phyloP scores from a whole-genome alignment of 2,113 vertebrate species.

The Numenius arquata region DNA sequence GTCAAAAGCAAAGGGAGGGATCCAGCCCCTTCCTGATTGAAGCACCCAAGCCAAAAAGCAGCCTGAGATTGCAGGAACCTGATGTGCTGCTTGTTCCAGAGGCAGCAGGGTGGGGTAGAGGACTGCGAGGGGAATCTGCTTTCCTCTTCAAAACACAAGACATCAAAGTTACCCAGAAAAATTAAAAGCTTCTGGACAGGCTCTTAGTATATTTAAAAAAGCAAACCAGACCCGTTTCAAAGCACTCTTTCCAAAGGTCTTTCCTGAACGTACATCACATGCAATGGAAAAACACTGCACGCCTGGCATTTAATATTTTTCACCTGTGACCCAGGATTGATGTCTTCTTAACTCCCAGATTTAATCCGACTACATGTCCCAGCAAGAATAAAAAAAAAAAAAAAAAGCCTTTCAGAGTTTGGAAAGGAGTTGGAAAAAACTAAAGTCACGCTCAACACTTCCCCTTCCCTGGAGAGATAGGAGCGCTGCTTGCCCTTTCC shows the following conservation, averaged over 20 bases:
- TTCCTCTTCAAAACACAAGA: neutral
- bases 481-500: constrained; percentile 64
- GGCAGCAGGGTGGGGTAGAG: neutral
- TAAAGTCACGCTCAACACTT: constrained; percentile 50
- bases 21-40: neutral
- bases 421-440: constrained; percentile 48
- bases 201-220: neutral
- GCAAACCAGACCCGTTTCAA: neutral
- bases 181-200: neutral
- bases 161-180: constrained; percentile 15
- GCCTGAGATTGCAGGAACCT: neutral
- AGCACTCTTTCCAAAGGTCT: neutral
- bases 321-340: constrained; percentile 8
- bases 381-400: neutral
- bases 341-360: neutral
- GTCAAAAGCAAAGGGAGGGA: fast-evolving
- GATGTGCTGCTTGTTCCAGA: neutral
- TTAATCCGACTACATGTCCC: neutral
- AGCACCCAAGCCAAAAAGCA: neutral
- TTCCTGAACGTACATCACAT: constrained; percentile 16
- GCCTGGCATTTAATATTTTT: constrained; percentile 30
- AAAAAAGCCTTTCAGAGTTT: neutral
- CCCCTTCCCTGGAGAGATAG: constrained; percentile 57
- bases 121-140: neutral
- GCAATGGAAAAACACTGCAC: constrained; percentile 37